Evolutionary conservation across 2,888 invertebrate genomes (phyloP).

Genomic region (Achlya flavicornis): DNA sequence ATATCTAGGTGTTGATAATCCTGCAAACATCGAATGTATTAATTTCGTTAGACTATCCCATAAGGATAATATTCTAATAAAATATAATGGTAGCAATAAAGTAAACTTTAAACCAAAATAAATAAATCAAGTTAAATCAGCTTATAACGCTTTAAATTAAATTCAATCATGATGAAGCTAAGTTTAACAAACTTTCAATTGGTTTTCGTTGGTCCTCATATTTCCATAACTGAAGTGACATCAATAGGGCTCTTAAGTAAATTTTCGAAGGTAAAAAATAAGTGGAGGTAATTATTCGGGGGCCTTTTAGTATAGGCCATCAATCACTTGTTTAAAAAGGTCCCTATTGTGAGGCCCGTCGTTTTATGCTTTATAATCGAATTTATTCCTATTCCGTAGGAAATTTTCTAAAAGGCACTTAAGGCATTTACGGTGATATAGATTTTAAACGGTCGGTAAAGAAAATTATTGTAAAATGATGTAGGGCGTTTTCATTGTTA

Average conservation of each 20-base stretch:
- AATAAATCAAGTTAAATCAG: not conserved
- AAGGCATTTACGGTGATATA: conserved; percentile 15
- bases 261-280: conserved; percentile 21
- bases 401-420: conserved; percentile 16
- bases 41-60: no score
- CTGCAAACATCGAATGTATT: no score
- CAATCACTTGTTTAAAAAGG: conserved; percentile 39
- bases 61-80: no score
- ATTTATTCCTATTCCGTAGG: conserved; percentile 29
- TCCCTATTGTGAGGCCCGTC: conserved; percentile 16
- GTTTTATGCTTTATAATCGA: conserved; percentile 28
- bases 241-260: conserved; percentile 19
- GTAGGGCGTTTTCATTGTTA: not conserved
- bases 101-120: no score
- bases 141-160: not conserved
- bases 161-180: conserved; percentile 1
- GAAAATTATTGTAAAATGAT: not conserved
- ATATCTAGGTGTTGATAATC: no score
- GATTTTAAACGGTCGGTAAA: not conserved
- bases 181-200: conserved; percentile 1
- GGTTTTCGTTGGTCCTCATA: not conserved
- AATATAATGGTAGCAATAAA: no score
- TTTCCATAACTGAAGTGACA: conserved; percentile 15
- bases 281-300: conserved; percentile 27
- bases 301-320: conserved; percentile 25